Evolutionary conservation across 2,797 vertebrate genomes (phyloP).

Genomic region (Brotula barbata): DNA sequence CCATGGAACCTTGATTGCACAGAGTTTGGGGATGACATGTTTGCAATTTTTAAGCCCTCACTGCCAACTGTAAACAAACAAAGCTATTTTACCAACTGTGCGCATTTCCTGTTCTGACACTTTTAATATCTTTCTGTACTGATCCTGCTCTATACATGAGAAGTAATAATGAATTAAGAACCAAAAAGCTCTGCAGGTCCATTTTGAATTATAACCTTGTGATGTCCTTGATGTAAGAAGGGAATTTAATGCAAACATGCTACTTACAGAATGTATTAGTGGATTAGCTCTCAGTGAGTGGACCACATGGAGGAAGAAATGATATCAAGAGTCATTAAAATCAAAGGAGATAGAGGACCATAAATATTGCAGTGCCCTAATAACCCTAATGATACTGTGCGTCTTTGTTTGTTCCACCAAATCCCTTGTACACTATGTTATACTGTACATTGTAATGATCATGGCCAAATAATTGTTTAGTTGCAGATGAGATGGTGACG

Average conservation of each 20-base stretch:
- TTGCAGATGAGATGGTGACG: too few species aligned
- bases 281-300: slow-evolving; percentile 19
- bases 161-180: slow-evolving; percentile 5
- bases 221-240: slow-evolving; percentile 34
- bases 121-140: slow-evolving; percentile 1
- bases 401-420: too few species aligned
- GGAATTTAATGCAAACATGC: slow-evolving; percentile 13
- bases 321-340: slow-evolving; percentile 10
- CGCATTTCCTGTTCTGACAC: slow-evolving; percentile 2
- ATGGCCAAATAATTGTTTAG: too few species aligned
- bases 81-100: slow-evolving; percentile 1
- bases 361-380: slow-evolving; percentile 37
- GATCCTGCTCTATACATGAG: slow-evolving; percentile 1
- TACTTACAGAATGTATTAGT: slow-evolving; percentile 2
- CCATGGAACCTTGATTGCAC: too few species aligned
- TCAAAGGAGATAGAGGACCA: slow-evolving; percentile 27
- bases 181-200: slow-evolving; percentile 22
- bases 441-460: slow-evolving; percentile 6
- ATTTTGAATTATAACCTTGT: slow-evolving; percentile 38
- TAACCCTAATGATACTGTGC: slow-evolving; percentile 11
- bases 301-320: slow-evolving; percentile 7
- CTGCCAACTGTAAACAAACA: too few species aligned
- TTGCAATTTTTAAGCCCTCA: too few species aligned
- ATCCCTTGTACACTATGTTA: not conserved
- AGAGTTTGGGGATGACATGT: too few species aligned